A percentile compares a stretch with the other conserved stretches of the same genome.
phyloP scores from a whole-genome alignment of 2,113 vertebrate genomes.

The Calidris pygmaea region DNA sequence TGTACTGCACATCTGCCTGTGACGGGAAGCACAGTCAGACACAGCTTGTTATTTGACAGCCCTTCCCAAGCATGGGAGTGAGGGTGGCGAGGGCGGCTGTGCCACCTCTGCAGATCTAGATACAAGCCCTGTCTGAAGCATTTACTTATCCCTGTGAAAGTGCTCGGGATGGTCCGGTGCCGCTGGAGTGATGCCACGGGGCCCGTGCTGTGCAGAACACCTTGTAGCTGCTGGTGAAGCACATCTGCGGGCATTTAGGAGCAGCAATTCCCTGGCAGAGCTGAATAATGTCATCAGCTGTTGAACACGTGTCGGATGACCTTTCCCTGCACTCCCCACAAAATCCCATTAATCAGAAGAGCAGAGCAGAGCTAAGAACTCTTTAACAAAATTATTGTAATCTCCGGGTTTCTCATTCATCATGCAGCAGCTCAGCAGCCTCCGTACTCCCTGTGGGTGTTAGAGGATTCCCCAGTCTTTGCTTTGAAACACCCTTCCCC shows the following conservation, averaged over 20 bases:
- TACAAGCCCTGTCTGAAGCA: neutral
- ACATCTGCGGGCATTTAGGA: neutral
- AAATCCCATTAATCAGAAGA: conserved; percentile 62
- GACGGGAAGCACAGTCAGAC: neutral
- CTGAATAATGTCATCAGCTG: conserved; percentile 21
- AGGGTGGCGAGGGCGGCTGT: accelerated
- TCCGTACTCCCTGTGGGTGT: neutral
- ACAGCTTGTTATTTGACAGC: accelerated
- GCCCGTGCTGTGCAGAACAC: neutral
- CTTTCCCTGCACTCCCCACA: conserved; percentile 35
- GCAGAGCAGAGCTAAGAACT: conserved; percentile 27
- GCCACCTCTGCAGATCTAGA: neutral
- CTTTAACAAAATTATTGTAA: conserved; percentile 56
- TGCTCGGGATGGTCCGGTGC: accelerated
- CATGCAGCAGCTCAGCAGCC: neutral
- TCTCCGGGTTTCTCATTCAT: conserved; percentile 37
- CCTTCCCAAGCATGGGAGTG: neutral
- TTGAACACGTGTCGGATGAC: conserved; percentile 25
- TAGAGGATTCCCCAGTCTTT: neutral
- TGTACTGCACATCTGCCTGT: neutral
- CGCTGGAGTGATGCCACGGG: neutral
- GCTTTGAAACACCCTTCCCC: neutral
- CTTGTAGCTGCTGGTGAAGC: neutral
- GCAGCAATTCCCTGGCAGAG: neutral
- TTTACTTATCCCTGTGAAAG: neutral